A percentile compares a stretch with the other conserved stretches of the same genome.
Conservation (phyloP, 2,888 invertebrate species). For the Apodemia zela region DNA sequence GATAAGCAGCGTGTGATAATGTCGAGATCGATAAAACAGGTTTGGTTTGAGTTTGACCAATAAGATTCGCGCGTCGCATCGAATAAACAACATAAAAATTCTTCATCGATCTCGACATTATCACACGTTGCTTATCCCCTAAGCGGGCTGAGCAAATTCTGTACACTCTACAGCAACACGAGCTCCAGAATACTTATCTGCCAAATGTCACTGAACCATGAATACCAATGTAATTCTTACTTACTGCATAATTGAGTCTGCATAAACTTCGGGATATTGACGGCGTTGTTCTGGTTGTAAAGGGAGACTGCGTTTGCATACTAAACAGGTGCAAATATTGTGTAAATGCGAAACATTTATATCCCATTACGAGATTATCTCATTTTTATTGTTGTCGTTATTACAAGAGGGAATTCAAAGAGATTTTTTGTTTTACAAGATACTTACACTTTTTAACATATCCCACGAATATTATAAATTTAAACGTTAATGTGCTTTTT, state of each 20-base stretch:
- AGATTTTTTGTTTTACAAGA: neutral
- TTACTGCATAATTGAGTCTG: conserved; percentile 31
- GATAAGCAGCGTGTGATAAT: too few species aligned
- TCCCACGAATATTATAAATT: neutral
- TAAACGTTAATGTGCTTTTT: neutral
- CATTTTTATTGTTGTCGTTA: neutral
- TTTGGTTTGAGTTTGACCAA: too few species aligned
- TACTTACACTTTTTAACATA: neutral
- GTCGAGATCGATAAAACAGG: too few species aligned
- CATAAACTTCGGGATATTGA: conserved; percentile 30
- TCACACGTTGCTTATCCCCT: too few species aligned
- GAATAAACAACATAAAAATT: too few species aligned
- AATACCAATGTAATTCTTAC: conserved; percentile 25
- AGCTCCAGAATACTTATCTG: conserved; percentile 5
- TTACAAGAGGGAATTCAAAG: neutral
- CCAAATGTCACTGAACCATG: conserved; percentile 26
- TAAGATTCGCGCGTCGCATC: too few species aligned
- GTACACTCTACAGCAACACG: conserved; percentile 7
- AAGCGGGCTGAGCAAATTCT: neutral
- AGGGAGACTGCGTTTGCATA: conserved; percentile 36
- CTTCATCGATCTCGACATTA: too few species aligned
- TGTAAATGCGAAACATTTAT: conserved; percentile 1
- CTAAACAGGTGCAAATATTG: conserved; percentile 33
- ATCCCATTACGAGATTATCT: neutral
- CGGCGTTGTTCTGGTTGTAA: conserved; percentile 31